These are phyloP conservation scores for Siderastrea siderea DNA, from an alignment of 92 coral and sea anemone genomes.

Conservation along the genomic window DNA sequence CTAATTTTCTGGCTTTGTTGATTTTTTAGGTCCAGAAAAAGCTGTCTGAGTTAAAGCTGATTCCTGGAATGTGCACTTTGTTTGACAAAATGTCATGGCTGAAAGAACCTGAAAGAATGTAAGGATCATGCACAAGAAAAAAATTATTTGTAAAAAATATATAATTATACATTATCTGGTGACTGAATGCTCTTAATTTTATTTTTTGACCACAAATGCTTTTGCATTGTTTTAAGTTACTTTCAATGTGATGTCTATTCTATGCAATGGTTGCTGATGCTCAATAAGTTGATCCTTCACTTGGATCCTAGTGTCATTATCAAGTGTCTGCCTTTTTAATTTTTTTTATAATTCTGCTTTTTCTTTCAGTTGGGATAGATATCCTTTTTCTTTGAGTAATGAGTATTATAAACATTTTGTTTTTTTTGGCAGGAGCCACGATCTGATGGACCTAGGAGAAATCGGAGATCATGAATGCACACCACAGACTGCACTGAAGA, in stretches of 20 bases:
- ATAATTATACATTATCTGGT: too few species aligned
- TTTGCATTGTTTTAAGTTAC: too few species aligned
- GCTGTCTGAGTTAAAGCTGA: conserved; percentile 82
- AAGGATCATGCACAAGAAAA: not conserved
- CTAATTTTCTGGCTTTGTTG: not conserved
- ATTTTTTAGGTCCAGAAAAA: conserved; percentile 80
- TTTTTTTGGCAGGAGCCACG: conserved; percentile 33
- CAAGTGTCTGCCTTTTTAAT: too few species aligned
- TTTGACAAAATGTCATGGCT: conserved; percentile 92
- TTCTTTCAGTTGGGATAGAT: not conserved
- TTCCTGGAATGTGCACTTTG: conserved; percentile 91
- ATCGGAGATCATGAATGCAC: conserved; percentile 83
- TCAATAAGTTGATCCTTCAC: too few species aligned
- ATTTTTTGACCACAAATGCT: too few species aligned
- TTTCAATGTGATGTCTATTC: too few species aligned
- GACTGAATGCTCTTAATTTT: too few species aligned
- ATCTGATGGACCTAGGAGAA: conserved; percentile 63
- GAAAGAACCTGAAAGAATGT: conserved; percentile 53
- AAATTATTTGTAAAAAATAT: not conserved
- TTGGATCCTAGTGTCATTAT: too few species aligned
- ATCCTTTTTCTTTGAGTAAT: not conserved
- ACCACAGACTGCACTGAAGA: conserved; percentile 94
- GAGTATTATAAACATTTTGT: not conserved
- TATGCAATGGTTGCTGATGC: too few species aligned
- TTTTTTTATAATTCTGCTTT: not conserved